Evolutionary conservation across 2,888 invertebrate genomes (phyloP), one percentile per base, ranked within the genome.

Genomic region (Ctenicera cuprea): DNA sequence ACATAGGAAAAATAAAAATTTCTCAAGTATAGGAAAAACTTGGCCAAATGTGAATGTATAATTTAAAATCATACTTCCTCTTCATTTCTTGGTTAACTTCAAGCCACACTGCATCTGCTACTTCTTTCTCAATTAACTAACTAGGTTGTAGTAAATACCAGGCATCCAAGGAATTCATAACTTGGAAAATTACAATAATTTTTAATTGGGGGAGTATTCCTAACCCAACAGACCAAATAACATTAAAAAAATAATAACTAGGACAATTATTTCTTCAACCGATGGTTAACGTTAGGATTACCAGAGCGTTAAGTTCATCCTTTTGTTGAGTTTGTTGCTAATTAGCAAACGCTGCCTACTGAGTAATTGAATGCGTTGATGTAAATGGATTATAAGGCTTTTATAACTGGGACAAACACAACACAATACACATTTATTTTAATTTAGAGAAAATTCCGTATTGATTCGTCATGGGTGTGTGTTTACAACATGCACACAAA

Each of bases 281-380:
- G 48, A 48, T 11, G 48, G 18, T 20, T 48, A 18, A 37, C 54
- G 67, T 67, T 57, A 18, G 52, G 63, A 26, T 71, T 59, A 71
- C 33, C 63, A 57, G 63, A 74, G 74, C 74, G 74, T 74, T 71
- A 71, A 71, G 62, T 71, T 74, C 54, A 71, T 67, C 71, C 71
- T 71, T 74, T 71, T 74, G 67, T 71, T 37, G 71, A 74, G 66
- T 66, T 74, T 63, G 67, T 61, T 62, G 52, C 67, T 74, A 74
- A 74, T 74, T 74, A 71, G 62, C 57, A 41, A 54, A 57, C 30
- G 50, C 20, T 45, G 48, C 65, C 63, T 69, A 48, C 63, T 57
- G 61, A 66, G 50, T 50, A 62, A 65, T 66, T 65, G 64, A 64
- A 71, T 64, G 54, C 30, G 52, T 52, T 43, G n/a, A n/a, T n/a